Conservation (phyloP, 2,113 vertebrate species). For the Rhinolophus sinicus region DNA sequence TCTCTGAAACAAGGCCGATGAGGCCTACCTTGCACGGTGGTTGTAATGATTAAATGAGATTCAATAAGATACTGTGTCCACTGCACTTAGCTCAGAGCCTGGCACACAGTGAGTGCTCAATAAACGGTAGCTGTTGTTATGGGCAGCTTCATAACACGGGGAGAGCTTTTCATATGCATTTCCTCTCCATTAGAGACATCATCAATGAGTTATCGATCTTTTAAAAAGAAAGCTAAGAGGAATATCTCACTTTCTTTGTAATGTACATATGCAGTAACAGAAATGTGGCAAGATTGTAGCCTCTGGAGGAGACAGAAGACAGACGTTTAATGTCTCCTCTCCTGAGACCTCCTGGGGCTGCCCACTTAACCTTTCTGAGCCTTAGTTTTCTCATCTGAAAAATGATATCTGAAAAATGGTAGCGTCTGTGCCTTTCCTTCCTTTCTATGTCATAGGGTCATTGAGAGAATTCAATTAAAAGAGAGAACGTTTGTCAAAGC, state of each 20-base stretch:
- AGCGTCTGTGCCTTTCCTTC: background rate
- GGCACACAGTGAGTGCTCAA: background rate
- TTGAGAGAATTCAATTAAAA: background rate
- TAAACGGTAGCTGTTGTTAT: background rate
- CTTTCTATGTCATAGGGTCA: background rate
- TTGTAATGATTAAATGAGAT: slow-evolving; percentile 62
- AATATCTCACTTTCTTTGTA: background rate
- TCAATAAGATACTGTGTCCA: slow-evolving; percentile 34
- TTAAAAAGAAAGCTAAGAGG: slow-evolving; percentile 38
- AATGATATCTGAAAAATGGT: background rate
- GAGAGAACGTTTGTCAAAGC: background rate
- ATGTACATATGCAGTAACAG: background rate
- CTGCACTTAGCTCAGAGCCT: slow-evolving; percentile 53
- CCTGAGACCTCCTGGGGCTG: background rate
- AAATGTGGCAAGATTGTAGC: background rate
- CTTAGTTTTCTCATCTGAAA: background rate
- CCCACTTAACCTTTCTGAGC: background rate
- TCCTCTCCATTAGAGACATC: slow-evolving; percentile 57
- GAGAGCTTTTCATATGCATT: slow-evolving; percentile 55
- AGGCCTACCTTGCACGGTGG: background rate
- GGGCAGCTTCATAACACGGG: background rate
- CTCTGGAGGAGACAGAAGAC: background rate
- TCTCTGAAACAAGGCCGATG: background rate
- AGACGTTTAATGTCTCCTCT: background rate
- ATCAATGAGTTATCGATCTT: slow-evolving; percentile 50